Percentiles rank a stretch among this genome's conserved stretches.
Conservation (phyloP, 2,113 vertebrate species). For the Archilochus colubris region DNA sequence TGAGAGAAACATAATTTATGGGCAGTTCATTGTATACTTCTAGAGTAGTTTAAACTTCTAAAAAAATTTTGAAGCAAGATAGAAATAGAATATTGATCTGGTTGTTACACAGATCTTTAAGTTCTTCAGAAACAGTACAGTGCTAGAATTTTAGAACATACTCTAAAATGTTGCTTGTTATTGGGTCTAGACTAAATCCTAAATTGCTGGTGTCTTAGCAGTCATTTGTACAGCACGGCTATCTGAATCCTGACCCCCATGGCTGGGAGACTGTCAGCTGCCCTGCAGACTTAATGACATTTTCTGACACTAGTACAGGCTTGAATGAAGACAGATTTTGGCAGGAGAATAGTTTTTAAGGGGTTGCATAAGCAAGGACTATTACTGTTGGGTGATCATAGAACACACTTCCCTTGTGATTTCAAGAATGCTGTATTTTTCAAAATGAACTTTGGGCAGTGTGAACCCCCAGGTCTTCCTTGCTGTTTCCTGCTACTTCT, state of each 20-base stretch:
- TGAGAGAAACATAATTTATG: background rate
- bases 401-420: background rate
- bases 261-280: background rate
- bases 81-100: background rate
- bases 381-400: background rate
- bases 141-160: background rate
- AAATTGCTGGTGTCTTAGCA: background rate
- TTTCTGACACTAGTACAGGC: conserved; percentile 11
- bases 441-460: background rate
- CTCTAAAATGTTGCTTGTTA: background rate
- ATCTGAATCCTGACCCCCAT: background rate
- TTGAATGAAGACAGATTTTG: conserved; percentile 18
- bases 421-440: background rate
- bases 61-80: background rate
- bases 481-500: background rate
- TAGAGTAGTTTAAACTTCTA: background rate
- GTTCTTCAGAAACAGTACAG: background rate
- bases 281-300: background rate
- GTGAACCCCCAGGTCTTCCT: background rate
- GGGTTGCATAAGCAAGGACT: conserved; percentile 10
- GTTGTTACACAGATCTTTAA: background rate
- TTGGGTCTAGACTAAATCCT: background rate
- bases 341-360: conserved; percentile 5
- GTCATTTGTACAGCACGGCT: background rate
- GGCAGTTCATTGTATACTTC: background rate